A percentile compares a stretch with the other conserved stretches of the same genome.
Conservation (phyloP, 2,113 vertebrate species). For the Oryctolagus cuniculus region DNA sequence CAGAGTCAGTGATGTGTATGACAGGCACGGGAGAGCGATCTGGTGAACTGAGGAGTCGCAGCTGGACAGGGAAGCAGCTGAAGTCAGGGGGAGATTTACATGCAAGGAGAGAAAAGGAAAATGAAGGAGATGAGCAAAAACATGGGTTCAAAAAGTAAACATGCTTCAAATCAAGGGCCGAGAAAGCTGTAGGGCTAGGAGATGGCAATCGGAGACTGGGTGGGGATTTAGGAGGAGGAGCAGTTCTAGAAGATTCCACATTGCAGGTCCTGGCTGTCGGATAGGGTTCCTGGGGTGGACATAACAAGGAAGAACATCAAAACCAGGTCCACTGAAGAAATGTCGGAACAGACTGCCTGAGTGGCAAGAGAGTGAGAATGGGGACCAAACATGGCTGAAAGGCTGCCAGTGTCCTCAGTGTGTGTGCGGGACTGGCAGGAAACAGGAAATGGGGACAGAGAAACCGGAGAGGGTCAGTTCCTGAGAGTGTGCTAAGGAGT, state of each 20-base stretch:
- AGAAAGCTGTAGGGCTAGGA: neutral
- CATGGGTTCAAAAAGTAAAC: neutral
- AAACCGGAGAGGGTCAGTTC: accelerated
- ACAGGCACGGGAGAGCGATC: neutral
- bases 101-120: neutral
- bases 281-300: neutral
- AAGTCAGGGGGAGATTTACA: neutral
- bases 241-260: neutral
- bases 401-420: neutral
- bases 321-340: neutral
- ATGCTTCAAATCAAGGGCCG: neutral
- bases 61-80: neutral
- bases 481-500: no score
- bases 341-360: neutral
- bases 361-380: neutral
- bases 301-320: neutral
- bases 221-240: neutral
- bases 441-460: neutral
- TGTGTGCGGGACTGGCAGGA: neutral
- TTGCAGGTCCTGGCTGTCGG: neutral
- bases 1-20: accelerated
- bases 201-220: neutral
- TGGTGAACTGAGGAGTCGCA: neutral
- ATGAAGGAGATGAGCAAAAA: neutral
- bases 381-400: neutral